Conservation (phyloP, 2,888 invertebrate species). For the Coronaproctus castanopsis region DNA sequence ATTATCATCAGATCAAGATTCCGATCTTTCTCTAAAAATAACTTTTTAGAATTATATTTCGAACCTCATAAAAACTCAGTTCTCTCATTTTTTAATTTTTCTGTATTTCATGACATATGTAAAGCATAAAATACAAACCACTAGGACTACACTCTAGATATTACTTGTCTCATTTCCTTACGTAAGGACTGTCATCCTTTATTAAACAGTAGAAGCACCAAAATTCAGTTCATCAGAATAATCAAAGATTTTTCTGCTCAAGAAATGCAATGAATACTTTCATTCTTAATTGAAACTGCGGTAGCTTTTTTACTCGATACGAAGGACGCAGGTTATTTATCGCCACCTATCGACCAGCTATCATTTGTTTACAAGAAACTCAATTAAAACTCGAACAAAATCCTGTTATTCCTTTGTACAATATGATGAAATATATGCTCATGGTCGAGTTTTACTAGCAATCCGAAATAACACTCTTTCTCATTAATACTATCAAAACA, state of each 20-base stretch:
- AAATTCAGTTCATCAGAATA: neutral
- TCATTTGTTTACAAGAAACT: too few relatives aligned
- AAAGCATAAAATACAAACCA: neutral
- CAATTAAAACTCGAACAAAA: too few relatives aligned
- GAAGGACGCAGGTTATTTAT: neutral
- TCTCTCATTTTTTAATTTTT: too few relatives aligned
- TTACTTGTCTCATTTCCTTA: neutral
- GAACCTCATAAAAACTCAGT: neutral
- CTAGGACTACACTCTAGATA: neutral
- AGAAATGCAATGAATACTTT: neutral
- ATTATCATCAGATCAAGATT: neutral
- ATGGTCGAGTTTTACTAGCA: too few relatives aligned
- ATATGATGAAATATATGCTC: too few relatives aligned
- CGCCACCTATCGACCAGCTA: neutral
- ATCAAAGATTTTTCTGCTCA: neutral
- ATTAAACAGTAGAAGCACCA: neutral
- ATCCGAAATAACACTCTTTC: too few relatives aligned
- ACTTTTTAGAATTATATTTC: neutral
- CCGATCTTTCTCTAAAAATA: neutral
- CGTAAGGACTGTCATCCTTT: neutral
- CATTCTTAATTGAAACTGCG: neutral
- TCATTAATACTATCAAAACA: too few relatives aligned
- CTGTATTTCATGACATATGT: neutral
- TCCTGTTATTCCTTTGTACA: too few relatives aligned
- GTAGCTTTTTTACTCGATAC: neutral